These are phyloP conservation scores for Blastomussa wellsi DNA, from an alignment of 92 coral and sea anemone species.

Conservation along the genomic window DNA sequence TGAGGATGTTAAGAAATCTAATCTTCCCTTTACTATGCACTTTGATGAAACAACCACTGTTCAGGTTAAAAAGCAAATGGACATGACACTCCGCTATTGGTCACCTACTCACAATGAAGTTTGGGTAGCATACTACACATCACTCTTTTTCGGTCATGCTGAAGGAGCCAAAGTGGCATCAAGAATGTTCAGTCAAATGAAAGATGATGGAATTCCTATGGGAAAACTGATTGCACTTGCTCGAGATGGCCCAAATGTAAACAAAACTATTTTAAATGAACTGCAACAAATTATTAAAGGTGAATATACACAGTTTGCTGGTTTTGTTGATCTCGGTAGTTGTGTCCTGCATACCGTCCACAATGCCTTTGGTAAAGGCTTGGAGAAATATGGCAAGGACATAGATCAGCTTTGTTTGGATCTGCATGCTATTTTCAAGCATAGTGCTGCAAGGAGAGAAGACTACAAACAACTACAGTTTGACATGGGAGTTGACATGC, in stretches of 20 bases:
- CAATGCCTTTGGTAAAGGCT: conserved; percentile 58
- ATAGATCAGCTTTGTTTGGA: conserved; percentile 50
- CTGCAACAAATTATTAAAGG: conserved; percentile 54
- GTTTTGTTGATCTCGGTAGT: conserved; percentile 49
- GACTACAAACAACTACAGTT: conserved; percentile 52
- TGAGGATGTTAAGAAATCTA: conserved; percentile 41
- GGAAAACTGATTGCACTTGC: conserved; percentile 51
- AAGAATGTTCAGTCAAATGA: conserved; percentile 12
- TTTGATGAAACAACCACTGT: conserved; percentile 55
- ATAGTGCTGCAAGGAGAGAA: conserved; percentile 56
- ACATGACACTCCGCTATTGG: conserved; percentile 51
- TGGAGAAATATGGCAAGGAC: conserved; percentile 49
- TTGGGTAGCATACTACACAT: conserved; percentile 33
- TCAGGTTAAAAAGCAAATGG: conserved; percentile 53
- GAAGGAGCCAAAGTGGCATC: conserved; percentile 11
- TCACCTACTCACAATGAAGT: conserved; percentile 56
- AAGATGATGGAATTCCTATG: conserved; percentile 27
- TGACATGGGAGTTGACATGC: conserved; percentile 45
- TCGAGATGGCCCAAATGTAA: conserved; percentile 51
- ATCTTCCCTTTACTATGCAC: conserved; percentile 47
- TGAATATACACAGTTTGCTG: conserved; percentile 40
- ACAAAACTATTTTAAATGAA: conserved; percentile 52
- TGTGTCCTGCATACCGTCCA: conserved; percentile 58
- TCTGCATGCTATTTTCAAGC: conserved; percentile 45
- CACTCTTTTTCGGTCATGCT: conserved; percentile 9